Evolutionary conservation across 2,888 invertebrate genomes (phyloP).

Genomic region (Xestia xanthographa): DNA sequence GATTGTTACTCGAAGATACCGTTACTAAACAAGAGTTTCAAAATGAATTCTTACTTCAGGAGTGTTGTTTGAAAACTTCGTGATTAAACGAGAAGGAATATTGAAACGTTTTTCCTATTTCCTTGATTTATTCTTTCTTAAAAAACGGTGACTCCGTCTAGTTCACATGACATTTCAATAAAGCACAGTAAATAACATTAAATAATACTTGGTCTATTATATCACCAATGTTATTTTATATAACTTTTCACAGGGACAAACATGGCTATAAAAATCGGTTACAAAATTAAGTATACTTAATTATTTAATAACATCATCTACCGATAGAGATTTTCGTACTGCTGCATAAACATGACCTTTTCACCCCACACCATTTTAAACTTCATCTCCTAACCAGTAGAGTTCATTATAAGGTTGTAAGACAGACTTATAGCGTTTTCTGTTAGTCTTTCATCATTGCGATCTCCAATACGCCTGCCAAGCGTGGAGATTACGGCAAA

Average conservation of each 20-base stretch:
- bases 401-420: too few relatives aligned
- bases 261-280: constrained; percentile 33
- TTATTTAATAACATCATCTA: constrained; percentile 62
- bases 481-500: too few relatives aligned
- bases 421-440: too few relatives aligned
- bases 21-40: constrained; percentile 33
- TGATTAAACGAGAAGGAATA: constrained; percentile 6
- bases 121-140: not conserved
- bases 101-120: not conserved
- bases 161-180: constrained; percentile 34
- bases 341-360: constrained; percentile 40
- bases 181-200: not conserved
- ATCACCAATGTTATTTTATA: constrained; percentile 20
- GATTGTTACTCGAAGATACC: constrained; percentile 21
- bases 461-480: too few relatives aligned
- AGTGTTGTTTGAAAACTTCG: constrained; percentile 40
- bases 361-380: constrained; percentile 1
- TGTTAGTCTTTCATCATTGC: too few relatives aligned
- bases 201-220: not conserved
- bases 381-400: not conserved
- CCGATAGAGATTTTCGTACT: too few relatives aligned
- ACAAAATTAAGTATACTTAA: constrained; percentile 48
- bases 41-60: constrained; percentile 31
- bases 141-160: not conserved
- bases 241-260: not conserved